Base-by-base conservation (phyloP, 2,113 vertebrate species). In the Opisthocomus hoazin region DNA sequence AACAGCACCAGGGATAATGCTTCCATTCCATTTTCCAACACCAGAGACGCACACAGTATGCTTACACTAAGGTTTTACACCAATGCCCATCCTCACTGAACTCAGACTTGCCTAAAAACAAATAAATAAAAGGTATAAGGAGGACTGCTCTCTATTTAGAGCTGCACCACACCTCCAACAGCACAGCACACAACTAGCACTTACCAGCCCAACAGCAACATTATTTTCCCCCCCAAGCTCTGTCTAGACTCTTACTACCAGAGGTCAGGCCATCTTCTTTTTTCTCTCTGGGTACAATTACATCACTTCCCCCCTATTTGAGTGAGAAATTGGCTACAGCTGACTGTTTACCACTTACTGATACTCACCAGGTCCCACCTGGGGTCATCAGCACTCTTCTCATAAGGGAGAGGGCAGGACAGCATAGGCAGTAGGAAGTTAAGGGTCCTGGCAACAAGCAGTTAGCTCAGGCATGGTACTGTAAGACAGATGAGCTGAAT, bases 221-320 rank as follows among this genome's bases (percentile, higher is more conserved):
- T n/a, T 11, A 6, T 78, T 53, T 48, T 21, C 70, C 9, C 29
- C 15, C 10, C 12, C n/a, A n/a, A 71, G 12, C 18, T 51, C 43
- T 6, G n/a, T 16, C 30, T 45, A 54, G 18, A 45, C 7, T 45
- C 10, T 20, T 1, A 1, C 23, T 41, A 32, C 18, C 27, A n/a
- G 2, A 4, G 9, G 0, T 5, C 30, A 70, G 23, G 1, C 43
- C 21, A 6, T 16, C 19, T 50, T 56, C 10, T 48, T 51, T 53
- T 23, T 48, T 30, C 24, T 60, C 36, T 69, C 32, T 53, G 1
- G 0, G 0, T 63, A n/a, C 4, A 37, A 30, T 43, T 22, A 45
- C 27, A 41, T 32, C 7, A 22, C 23, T 66, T 58, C 6, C 16
- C 19, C 16, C 5, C n/a, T 16, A 15, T 66, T 29, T 70, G 37